Conservation (phyloP, 2,113 vertebrate genomes). For the Heterocephalus glaber region DNA sequence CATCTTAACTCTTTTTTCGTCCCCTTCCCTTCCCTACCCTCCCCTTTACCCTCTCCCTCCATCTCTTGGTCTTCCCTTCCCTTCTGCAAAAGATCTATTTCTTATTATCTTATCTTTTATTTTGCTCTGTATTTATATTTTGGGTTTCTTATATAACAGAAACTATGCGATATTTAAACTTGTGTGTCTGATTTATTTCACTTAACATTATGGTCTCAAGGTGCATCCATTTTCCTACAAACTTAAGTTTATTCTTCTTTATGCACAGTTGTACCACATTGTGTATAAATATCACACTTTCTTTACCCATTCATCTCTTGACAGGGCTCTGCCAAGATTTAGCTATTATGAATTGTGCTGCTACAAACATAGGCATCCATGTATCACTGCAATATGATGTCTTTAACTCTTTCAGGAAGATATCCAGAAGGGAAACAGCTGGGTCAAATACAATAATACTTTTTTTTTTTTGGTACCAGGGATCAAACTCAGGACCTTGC, state of each 20-base stretch:
- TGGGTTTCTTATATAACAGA: neutral
- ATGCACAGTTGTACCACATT: neutral
- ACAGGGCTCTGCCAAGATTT: neutral
- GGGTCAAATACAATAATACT: neutral
- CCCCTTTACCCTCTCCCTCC: neutral
- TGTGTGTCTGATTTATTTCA: neutral
- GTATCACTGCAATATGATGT: neutral
- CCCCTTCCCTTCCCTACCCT: neutral
- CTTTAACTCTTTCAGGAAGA: neutral
- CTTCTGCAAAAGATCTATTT: neutral
- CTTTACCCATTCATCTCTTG: neutral
- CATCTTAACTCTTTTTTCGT: neutral
- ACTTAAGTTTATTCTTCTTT: neutral
- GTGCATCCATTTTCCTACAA: neutral
- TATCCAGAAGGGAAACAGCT: neutral
- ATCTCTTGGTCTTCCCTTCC: neutral
- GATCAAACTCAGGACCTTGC: no score
- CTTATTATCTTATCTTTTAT: neutral
- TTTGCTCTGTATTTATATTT: neutral
- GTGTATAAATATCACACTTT: neutral
- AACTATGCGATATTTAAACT: neutral
- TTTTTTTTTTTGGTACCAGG: no score
- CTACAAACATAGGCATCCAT: neutral
- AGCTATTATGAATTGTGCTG: neutral
- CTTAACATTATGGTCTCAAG: neutral